Conservation (phyloP, 2,888 invertebrate genomes). For the Dyspetes luteomarginatus region DNA sequence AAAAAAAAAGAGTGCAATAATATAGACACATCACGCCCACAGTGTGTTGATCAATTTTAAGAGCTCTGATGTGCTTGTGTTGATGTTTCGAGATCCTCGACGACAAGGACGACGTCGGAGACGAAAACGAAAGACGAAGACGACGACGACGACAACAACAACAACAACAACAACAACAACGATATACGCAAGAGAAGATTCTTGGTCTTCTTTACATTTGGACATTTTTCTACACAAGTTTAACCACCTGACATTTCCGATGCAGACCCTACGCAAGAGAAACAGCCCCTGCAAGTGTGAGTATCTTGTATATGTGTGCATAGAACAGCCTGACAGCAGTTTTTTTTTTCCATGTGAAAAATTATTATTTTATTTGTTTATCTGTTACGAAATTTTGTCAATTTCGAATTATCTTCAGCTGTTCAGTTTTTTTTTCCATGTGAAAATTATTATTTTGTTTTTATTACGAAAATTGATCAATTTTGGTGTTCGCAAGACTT, state of each 20-base stretch:
- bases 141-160: slow-evolving; percentile 19
- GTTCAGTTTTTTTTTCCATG: no score
- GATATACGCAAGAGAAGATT: slow-evolving; percentile 11
- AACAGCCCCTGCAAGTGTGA: slow-evolving; percentile 97
- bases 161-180: slow-evolving; percentile 13
- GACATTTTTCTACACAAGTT: slow-evolving; percentile 42
- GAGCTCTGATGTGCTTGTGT: slow-evolving; percentile 60
- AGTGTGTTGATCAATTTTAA: slow-evolving; percentile 43
- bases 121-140: slow-evolving; percentile 31
- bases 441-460: no score
- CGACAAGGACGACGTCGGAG: slow-evolving; percentile 40
- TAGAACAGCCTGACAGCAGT: no score
- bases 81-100: slow-evolving; percentile 61
- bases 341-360: no score
- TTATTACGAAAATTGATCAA: no score
- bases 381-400: no score
- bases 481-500: no score
- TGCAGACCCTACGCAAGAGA: slow-evolving; percentile 97
- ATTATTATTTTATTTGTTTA: no score
- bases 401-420: no score
- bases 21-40: no score
- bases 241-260: slow-evolving; percentile 79
- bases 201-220: slow-evolving; percentile 24
- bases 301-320: no score
- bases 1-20: slow-evolving; percentile 48